Conservation (phyloP, 2,797 vertebrate genomes). For the Leptatherina wallacei region DNA sequence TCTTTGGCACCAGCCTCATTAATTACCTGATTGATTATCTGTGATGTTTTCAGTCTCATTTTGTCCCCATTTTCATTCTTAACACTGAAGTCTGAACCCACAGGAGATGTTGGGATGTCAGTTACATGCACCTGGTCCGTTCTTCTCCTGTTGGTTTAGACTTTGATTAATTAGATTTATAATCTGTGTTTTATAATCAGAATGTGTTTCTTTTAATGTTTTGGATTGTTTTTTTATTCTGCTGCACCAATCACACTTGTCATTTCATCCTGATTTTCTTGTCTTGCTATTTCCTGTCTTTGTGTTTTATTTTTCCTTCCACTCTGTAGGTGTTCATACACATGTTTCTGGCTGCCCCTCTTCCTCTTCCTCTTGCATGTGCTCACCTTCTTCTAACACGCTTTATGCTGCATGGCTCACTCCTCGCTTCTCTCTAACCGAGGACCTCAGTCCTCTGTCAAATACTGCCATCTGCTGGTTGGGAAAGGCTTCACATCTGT, state of each 20-base stretch:
- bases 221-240: slow-evolving; percentile 11
- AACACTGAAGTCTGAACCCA: slow-evolving; percentile 26
- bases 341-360: slow-evolving; percentile 82
- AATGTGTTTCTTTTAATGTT: slow-evolving; percentile 31
- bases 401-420: slow-evolving; percentile 38
- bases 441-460: slow-evolving; percentile 12
- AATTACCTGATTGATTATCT: slow-evolving; percentile 19
- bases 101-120: slow-evolving; percentile 37
- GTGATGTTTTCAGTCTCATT: slow-evolving; percentile 63
- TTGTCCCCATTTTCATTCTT: slow-evolving; percentile 24
- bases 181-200: slow-evolving; percentile 23
- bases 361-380: slow-evolving; percentile 84
- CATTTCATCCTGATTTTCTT: slow-evolving; percentile 63
- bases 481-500: slow-evolving; percentile 5
- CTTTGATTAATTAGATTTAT: slow-evolving; percentile 6
- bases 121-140: neutral
- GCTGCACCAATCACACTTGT: slow-evolving; percentile 45
- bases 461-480: slow-evolving; percentile 39
- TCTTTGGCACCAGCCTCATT: neutral
- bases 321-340: slow-evolving; percentile 81
- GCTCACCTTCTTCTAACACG: slow-evolving; percentile 76
- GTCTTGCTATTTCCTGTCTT: slow-evolving; percentile 48
- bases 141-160: slow-evolving; percentile 53
- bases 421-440: slow-evolving; percentile 4
- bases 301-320: slow-evolving; percentile 60